Evolutionary conservation across 1,140 invertebrate genomes (phyloP).

Genomic region (Sitophilus oryzae): DNA sequence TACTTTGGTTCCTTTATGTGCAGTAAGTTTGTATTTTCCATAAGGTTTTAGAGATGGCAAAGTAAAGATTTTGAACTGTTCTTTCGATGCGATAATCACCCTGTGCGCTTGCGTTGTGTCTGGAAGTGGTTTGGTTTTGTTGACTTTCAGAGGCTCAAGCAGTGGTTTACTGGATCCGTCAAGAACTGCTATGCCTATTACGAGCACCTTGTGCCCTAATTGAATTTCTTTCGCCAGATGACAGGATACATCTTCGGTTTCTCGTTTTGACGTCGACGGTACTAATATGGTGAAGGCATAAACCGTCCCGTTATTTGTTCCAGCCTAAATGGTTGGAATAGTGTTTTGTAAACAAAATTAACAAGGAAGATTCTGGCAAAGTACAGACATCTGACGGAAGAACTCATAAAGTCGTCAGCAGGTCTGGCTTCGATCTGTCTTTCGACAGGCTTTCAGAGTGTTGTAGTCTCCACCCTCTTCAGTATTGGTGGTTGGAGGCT

Average conservation of each 20-base stretch:
- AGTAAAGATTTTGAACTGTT: slow-evolving; percentile 96
- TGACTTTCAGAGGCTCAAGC: slow-evolving; percentile 69
- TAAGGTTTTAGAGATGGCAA: slow-evolving; percentile 88
- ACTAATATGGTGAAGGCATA: slow-evolving; percentile 83
- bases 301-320: slow-evolving; percentile 89
- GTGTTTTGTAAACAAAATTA: slow-evolving; percentile 74
- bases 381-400: slow-evolving; percentile 90
- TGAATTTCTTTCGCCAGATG: slow-evolving; percentile 92
- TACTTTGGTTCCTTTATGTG: slow-evolving; percentile 75
- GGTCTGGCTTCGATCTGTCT: slow-evolving; percentile 86
- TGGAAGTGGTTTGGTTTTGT: slow-evolving; percentile 56
- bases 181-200: slow-evolving; percentile 87
- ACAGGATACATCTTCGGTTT: slow-evolving; percentile 65
- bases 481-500: slow-evolving; percentile 20
- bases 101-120: slow-evolving; percentile 65
- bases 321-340: slow-evolving; percentile 93
- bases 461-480: slow-evolving; percentile 32
- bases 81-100: slow-evolving; percentile 91
- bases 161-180: slow-evolving; percentile 72
- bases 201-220: slow-evolving; percentile 88
- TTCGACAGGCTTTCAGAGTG: slow-evolving; percentile 77
- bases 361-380: slow-evolving; percentile 91
- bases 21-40: slow-evolving; percentile 94
- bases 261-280: slow-evolving; percentile 62
- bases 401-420: slow-evolving; percentile 81